phyloP scores from a whole-genome alignment of 1,140 invertebrate genomes.

The Protaetia brevitarsis region DNA sequence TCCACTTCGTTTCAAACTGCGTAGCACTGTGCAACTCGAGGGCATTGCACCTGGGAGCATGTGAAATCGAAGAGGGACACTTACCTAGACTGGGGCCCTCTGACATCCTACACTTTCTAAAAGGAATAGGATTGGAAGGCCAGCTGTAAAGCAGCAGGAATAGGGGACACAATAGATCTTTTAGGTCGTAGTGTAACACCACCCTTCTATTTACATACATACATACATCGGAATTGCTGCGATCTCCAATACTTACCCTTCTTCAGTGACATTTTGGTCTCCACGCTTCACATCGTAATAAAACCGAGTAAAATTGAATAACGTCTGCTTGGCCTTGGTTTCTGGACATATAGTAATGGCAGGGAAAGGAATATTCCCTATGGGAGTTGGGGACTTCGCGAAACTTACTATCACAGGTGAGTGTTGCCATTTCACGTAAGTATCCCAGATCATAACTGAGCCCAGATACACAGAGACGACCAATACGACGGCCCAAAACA shows the following conservation, averaged over 20 bases:
- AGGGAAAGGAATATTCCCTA: slow-evolving; percentile 58
- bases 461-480: slow-evolving; percentile 51
- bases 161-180: too few relatives aligned
- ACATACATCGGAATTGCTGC: too few relatives aligned
- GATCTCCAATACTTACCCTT: slow-evolving; percentile 55
- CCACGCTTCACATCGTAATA: slow-evolving; percentile 34
- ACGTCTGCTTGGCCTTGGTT: slow-evolving; percentile 45
- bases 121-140: too few relatives aligned
- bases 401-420: slow-evolving; percentile 60
- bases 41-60: too few relatives aligned
- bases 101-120: too few relatives aligned
- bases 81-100: too few relatives aligned
- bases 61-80: too few relatives aligned
- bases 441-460: slow-evolving; percentile 50
- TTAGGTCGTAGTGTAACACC: too few relatives aligned
- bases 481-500: slow-evolving; percentile 56
- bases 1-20: too few relatives aligned
- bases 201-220: too few relatives aligned
- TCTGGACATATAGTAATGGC: slow-evolving; percentile 57
- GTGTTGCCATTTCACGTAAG: slow-evolving; percentile 56
- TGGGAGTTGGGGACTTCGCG: slow-evolving; percentile 53
- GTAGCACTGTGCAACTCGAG: too few relatives aligned
- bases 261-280: slow-evolving; percentile 48
- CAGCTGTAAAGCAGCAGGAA: too few relatives aligned
- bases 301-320: slow-evolving; percentile 49